Conservation (phyloP, 2,888 invertebrate species). For the Noctua janthe region DNA sequence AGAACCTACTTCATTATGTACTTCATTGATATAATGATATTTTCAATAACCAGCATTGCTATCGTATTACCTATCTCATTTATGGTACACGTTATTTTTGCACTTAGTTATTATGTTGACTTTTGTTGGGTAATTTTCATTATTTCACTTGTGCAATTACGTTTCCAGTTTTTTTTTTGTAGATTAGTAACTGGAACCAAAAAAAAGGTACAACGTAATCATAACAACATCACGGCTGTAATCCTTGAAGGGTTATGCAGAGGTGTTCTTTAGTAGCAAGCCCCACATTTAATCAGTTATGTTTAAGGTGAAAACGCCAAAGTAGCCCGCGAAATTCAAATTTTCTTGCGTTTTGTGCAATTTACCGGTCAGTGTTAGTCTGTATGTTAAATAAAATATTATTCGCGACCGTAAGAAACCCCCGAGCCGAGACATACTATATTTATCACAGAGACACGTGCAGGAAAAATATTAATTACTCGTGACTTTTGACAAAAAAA, state of each 20-base stretch:
- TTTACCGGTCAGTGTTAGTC: too few relatives aligned
- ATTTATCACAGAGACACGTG: too few relatives aligned
- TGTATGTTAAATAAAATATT: too few relatives aligned
- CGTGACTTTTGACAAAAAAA: too few relatives aligned
- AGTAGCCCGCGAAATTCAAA: too few relatives aligned
- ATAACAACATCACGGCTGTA: neutral
- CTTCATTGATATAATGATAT: conserved; percentile 18
- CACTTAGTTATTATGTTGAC: neutral
- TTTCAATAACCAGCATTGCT: conserved; percentile 2
- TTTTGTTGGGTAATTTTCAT: neutral
- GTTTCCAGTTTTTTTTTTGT: neutral
- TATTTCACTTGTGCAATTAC: neutral
- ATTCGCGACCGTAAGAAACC: too few relatives aligned
- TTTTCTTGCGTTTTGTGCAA: too few relatives aligned
- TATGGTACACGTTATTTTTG: neutral
- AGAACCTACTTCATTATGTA: conserved; percentile 10
- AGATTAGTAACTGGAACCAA: neutral
- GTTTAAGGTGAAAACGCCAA: too few relatives aligned
- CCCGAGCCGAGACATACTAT: too few relatives aligned
- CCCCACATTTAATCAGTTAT: neutral
- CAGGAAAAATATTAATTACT: too few relatives aligned
- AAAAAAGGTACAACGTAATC: neutral
- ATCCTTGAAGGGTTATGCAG: neutral
- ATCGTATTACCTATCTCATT: neutral
- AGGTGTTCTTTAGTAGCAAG: neutral